These are phyloP conservation scores for Emydura subglobosa DNA, from an alignment of 2,113 vertebrate species.

Conservation along the genomic window DNA sequence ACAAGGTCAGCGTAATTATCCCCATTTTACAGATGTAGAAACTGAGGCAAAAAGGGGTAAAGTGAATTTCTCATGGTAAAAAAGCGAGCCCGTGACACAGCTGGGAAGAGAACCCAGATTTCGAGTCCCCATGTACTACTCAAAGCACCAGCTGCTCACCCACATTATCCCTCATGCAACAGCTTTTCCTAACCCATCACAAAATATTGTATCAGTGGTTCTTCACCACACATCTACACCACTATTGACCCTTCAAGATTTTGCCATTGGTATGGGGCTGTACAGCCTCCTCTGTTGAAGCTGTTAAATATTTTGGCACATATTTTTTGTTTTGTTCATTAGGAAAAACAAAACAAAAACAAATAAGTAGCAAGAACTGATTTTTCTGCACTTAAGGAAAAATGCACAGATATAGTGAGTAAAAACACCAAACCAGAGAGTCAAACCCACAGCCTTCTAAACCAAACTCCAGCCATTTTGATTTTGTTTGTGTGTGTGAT, in stretches of 20 bases:
- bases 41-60: neutral
- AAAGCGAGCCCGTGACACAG: neutral
- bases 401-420: neutral
- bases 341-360: neutral
- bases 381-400: neutral
- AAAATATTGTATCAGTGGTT: conserved; percentile 45
- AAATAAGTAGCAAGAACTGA: neutral
- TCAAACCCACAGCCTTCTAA: neutral
- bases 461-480: neutral
- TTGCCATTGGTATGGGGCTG: neutral
- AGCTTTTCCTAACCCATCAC: conserved; percentile 12
- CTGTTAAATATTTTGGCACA: neutral
- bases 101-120: conserved; percentile 31
- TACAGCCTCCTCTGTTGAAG: neutral
- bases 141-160: neutral
- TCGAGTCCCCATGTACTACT: neutral
- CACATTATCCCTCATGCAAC: neutral
- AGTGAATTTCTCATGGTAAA: conserved; percentile 25
- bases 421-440: neutral
- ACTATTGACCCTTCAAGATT: neutral
- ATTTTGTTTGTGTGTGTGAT: neutral
- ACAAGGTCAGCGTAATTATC: neutral
- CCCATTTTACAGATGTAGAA: neutral
- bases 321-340: neutral
- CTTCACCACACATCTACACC: neutral